Evolutionary conservation across 2,113 vertebrate species (phyloP), one percentile per base, ranked within the genome.

Genomic region (Seriola aureovittata): DNA sequence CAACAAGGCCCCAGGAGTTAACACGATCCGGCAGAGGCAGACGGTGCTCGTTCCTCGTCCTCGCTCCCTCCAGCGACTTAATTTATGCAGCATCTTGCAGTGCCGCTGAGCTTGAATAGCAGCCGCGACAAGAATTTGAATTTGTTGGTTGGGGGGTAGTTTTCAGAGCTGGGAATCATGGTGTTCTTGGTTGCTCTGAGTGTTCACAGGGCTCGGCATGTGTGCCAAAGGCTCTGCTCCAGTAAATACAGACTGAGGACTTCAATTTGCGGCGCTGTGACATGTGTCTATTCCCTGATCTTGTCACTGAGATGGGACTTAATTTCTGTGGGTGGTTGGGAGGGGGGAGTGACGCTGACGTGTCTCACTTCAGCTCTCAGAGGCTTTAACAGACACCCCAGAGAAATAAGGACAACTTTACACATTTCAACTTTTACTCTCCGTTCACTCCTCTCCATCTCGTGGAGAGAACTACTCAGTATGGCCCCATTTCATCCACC

Each of bases 61-160:
- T 64, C 21, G 4, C 69, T 81, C 59, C 80, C 78, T 85, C 84
- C 81, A 83, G 82, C 48, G 19, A 76, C 84, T 93, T 95, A 91
- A 95, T 94, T 93, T 93, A 95, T 95, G 91, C 92, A 86, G 85
- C 88, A 93, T 88, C 88, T 93, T 93, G 91, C 92, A 77, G 89
- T 84, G 88, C 86, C 50, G 55, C 88, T 79, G 75, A 92, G 90
- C 81, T 80, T 82, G 85, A 92, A 89, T 75, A 88, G 82, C 60
- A 69, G 86, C 85, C 78, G 60, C 50, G 88, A 87, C 85, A 80
- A 42, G 91, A 91, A 93, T 92, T 85, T 85, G 65, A 93, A 91
- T 90, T 90, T 67, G 16, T 63, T 76, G 67, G 76, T 78, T 84
- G 65, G 71, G 74, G 82, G 54, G 13, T 48, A 57, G 65, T 85